phyloP scores from a whole-genome alignment of 2,888 invertebrate genomes.

The Coelopa pilipes region DNA sequence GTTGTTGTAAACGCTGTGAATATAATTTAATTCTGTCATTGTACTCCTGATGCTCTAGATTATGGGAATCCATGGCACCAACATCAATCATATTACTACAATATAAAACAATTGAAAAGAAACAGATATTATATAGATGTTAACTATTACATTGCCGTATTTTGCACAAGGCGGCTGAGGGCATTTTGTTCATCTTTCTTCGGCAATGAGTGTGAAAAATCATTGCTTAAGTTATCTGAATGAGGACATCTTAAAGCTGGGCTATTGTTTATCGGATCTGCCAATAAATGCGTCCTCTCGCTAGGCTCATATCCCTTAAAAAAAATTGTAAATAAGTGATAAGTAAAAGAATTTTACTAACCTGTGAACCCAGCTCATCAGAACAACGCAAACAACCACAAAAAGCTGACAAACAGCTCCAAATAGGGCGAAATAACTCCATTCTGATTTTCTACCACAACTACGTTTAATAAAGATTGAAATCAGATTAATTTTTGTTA shows the following conservation, averaged over 20 bases:
- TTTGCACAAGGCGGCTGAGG: constrained; percentile 86
- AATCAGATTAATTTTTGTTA: no score
- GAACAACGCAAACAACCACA: constrained; percentile 64
- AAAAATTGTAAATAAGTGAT: not conserved
- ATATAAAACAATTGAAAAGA: not conserved
- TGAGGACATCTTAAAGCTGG: constrained; percentile 78
- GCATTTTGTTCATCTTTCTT: constrained; percentile 93
- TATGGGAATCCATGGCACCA: constrained; percentile 88
- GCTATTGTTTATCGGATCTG: constrained; percentile 81
- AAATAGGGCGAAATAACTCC: constrained; percentile 61
- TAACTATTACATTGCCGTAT: constrained; percentile 83
- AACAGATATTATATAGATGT: no score
- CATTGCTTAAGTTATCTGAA: constrained; percentile 75
- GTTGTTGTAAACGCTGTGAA: constrained; percentile 70
- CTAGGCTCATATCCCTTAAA: constrained; percentile 68
- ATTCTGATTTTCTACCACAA: constrained; percentile 49
- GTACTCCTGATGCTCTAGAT: constrained; percentile 89
- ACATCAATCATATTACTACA: constrained; percentile 92
- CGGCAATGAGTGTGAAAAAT: constrained; percentile 73
- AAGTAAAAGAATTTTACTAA: constrained; percentile 40
- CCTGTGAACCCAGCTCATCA: constrained; percentile 61
- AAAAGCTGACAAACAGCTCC: constrained; percentile 59
- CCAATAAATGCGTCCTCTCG: constrained; percentile 82
- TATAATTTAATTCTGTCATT: constrained; percentile 83
- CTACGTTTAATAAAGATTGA: no score